phyloP scores from a whole-genome alignment of 2,888 invertebrate genomes.

The Patella caerulea region DNA sequence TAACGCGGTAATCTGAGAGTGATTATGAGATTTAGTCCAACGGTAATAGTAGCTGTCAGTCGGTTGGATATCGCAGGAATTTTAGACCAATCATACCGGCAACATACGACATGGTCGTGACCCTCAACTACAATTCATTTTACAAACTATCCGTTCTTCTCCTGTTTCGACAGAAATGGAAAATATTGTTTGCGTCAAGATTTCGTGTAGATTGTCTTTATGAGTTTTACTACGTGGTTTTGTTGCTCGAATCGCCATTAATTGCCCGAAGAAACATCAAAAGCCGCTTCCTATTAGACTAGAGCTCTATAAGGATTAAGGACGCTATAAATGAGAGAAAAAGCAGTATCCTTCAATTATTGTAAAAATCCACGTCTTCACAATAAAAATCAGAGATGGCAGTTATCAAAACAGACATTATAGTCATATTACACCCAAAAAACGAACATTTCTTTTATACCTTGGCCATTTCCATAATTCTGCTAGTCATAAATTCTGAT shows the following conservation, averaged over 20 bases:
- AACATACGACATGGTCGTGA: conserved; percentile 4
- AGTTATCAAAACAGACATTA: neutral
- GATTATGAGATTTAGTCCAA: conserved; percentile 6
- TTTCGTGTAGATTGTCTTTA: conserved; percentile 9
- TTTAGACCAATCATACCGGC: neutral
- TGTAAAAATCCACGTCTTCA: neutral
- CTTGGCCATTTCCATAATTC: neutral
- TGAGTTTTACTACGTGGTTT: conserved; percentile 7
- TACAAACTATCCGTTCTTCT: neutral
- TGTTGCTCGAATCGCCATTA: conserved; percentile 5
- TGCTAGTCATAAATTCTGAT: too few relatives aligned
- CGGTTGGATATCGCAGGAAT: neutral
- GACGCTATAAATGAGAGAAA: neutral
- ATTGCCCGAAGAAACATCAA: conserved; percentile 4
- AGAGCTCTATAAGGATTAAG: neutral
- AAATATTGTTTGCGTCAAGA: conserved; percentile 12
- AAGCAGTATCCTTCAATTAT: conserved; percentile 8
- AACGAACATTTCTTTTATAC: neutral
- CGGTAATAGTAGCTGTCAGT: conserved; percentile 3
- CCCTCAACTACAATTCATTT: conserved; percentile 7
- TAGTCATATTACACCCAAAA: conserved; percentile 8
- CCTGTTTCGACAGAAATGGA: neutral
- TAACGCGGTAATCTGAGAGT: conserved; percentile 5
- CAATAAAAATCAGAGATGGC: neutral
- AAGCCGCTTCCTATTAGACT: conserved; percentile 4